Percentiles rank a stretch among this genome's conserved stretches.
Conservation (phyloP, 2,113 vertebrate species). For the Cyprinodon brontotheroides region DNA sequence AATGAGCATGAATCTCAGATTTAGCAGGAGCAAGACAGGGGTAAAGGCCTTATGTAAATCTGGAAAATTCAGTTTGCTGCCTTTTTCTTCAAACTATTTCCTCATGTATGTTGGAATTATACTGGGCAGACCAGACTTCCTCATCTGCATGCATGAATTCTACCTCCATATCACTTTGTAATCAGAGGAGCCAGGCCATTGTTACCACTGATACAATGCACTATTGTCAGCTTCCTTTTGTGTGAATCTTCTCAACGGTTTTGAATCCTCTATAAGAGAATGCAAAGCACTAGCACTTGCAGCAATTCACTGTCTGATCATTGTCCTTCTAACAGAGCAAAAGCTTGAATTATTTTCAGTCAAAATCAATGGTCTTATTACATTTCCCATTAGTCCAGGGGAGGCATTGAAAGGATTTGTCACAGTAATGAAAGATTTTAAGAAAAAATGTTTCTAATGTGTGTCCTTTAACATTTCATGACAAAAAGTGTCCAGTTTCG, state of each 20-base stretch:
- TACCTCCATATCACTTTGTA: slow-evolving; percentile 23
- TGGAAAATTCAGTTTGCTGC: slow-evolving; percentile 1
- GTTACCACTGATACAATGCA: slow-evolving; percentile 48
- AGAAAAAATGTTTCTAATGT: slow-evolving; percentile 31
- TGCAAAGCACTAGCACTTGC: slow-evolving; percentile 39
- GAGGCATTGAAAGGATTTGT: slow-evolving; percentile 58
- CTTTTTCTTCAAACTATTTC: slow-evolving; percentile 9
- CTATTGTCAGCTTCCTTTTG: slow-evolving; percentile 52
- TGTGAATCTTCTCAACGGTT: slow-evolving; percentile 27
- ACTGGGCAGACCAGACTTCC: background rate
- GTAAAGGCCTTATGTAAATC: slow-evolving; percentile 19
- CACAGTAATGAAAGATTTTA: slow-evolving; percentile 50
- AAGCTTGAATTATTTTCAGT: slow-evolving; percentile 50
- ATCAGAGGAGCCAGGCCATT: slow-evolving; percentile 40
- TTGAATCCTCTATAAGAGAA: slow-evolving; percentile 19
- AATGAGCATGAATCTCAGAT: slow-evolving; percentile 22
- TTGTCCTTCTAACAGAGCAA: slow-evolving; percentile 53
- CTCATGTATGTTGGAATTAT: background rate
- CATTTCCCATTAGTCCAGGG: slow-evolving; percentile 56
- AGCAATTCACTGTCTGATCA: slow-evolving; percentile 17
- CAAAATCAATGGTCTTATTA: slow-evolving; percentile 70
- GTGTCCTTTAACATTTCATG: background rate
- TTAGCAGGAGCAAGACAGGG: background rate
- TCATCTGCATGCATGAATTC: slow-evolving; percentile 20
- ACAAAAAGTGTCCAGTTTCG: background rate